A percentile compares a stretch with the other conserved stretches of the same genome.
Conservation (phyloP, 2,797 vertebrate species). For the Bucorvus abyssinicus region DNA sequence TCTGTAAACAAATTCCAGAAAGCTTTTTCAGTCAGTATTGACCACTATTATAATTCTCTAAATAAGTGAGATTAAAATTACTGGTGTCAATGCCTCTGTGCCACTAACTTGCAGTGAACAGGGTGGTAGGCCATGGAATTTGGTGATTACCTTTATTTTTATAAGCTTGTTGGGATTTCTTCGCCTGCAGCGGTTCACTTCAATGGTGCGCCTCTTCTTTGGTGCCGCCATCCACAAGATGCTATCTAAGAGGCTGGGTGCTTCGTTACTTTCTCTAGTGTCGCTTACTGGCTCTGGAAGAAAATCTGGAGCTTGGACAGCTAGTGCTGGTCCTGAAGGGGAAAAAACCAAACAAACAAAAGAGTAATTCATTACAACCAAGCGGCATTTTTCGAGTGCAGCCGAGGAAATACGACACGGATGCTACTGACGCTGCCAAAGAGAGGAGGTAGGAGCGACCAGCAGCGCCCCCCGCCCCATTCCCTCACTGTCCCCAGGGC, state of each 20-base stretch:
- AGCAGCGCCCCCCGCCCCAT: rapidly evolving
- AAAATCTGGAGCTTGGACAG: constrained; percentile 71
- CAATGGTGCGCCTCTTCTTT: constrained; percentile 91
- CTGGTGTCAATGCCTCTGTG: rapidly evolving
- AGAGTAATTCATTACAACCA: neutral
- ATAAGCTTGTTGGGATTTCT: constrained; percentile 82
- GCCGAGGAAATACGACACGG: rapidly evolving
- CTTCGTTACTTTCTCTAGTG: neutral
- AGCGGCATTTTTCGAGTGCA: rapidly evolving
- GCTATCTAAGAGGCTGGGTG: constrained; percentile 72
- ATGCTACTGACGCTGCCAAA: rapidly evolving
- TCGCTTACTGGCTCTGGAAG: constrained; percentile 52
- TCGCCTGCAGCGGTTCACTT: constrained; percentile 90
- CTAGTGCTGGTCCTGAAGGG: constrained; percentile 80
- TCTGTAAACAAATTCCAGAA: neutral
- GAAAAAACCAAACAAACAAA: neutral
- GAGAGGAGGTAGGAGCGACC: neutral
- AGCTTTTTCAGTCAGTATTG: neutral
- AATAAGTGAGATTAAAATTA: rapidly evolving
- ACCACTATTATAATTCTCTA: neutral
- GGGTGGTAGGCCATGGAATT: rapidly evolving
- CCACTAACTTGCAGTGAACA: neutral
- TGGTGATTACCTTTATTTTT: constrained; percentile 81
- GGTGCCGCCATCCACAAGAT: constrained; percentile 95
- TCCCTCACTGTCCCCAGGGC: neutral